Percentiles rank a stretch among this genome's conserved stretches.
phyloP scores from a whole-genome alignment of 2,888 invertebrate species.

The Troides aeacus region DNA sequence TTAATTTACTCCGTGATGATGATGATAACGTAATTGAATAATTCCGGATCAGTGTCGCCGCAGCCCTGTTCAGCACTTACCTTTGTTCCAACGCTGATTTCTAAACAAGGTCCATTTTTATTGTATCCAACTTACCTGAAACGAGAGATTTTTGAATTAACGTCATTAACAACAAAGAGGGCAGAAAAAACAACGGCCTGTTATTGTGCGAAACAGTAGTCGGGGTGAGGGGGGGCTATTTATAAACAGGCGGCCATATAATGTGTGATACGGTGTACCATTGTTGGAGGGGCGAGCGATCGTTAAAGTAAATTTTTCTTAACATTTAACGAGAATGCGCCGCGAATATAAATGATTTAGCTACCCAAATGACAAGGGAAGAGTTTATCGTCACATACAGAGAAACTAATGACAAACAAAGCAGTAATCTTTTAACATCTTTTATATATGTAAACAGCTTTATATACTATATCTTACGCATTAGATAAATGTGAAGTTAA shows the following conservation, averaged over 20 bases:
- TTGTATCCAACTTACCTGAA: constrained; percentile 68
- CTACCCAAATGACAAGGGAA: not conserved
- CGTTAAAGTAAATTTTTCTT: constrained; percentile 27
- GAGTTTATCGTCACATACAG: not conserved
- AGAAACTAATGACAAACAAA: too few relatives aligned
- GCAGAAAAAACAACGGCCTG: constrained; percentile 46
- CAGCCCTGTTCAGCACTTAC: constrained; percentile 20
- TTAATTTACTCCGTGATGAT: too few relatives aligned
- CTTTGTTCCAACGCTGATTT: constrained; percentile 39
- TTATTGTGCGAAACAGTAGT: constrained; percentile 44
- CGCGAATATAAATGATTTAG: constrained; percentile 18
- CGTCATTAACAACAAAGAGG: constrained; percentile 49
- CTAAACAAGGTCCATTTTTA: constrained; percentile 54
- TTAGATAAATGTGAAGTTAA: too few relatives aligned
- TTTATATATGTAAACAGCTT: too few relatives aligned
- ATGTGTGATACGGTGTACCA: constrained; percentile 28
- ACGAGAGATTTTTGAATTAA: constrained; percentile 53
- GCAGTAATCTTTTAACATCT: too few relatives aligned
- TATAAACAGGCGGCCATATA: constrained; percentile 44
- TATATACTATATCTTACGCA: too few relatives aligned
- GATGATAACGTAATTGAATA: too few relatives aligned
- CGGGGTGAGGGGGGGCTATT: constrained; percentile 39
- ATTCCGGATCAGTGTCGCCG: not conserved
- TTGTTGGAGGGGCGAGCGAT: constrained; percentile 30
- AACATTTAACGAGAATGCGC: constrained; percentile 19